Evolutionary conservation across 2,113 vertebrate species (phyloP).

Genomic region (Greenwoodochromis staneri): DNA sequence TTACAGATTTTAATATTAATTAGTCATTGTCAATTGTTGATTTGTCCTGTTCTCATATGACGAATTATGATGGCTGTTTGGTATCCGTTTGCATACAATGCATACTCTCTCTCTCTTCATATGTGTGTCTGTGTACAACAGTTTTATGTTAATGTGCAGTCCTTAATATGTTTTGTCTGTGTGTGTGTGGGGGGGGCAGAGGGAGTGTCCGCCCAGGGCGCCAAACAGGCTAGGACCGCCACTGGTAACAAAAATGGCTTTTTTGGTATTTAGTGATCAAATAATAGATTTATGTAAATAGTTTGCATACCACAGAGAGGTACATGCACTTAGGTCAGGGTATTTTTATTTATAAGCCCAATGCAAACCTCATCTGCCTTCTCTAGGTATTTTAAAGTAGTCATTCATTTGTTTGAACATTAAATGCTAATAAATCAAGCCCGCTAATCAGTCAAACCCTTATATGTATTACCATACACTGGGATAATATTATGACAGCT

Average conservation of each 20-base stretch:
- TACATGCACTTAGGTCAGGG: rapidly evolving
- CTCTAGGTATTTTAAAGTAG: neutral
- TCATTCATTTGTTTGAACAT: neutral
- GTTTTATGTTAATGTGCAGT: too few species aligned
- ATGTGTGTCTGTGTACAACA: too few species aligned
- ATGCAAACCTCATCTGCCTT: neutral
- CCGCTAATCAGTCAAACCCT: neutral
- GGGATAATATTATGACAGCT: neutral
- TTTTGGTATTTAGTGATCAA: neutral
- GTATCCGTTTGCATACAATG: too few species aligned
- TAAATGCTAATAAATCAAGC: neutral
- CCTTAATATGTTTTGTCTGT: too few species aligned
- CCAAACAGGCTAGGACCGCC: too few species aligned
- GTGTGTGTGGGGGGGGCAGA: too few species aligned
- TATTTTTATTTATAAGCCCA: neutral
- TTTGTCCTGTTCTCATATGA: too few species aligned
- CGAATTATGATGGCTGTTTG: too few species aligned
- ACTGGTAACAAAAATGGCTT: neutral
- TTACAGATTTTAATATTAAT: too few species aligned
- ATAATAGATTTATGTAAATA: neutral
- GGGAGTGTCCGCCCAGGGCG: rapidly evolving
- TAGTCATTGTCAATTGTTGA: too few species aligned
- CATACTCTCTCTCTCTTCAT: too few species aligned
- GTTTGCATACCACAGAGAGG: neutral
- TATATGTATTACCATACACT: neutral